Base-by-base conservation (phyloP, 2,797 vertebrate genomes). In the Leuciscus waleckii region DNA sequence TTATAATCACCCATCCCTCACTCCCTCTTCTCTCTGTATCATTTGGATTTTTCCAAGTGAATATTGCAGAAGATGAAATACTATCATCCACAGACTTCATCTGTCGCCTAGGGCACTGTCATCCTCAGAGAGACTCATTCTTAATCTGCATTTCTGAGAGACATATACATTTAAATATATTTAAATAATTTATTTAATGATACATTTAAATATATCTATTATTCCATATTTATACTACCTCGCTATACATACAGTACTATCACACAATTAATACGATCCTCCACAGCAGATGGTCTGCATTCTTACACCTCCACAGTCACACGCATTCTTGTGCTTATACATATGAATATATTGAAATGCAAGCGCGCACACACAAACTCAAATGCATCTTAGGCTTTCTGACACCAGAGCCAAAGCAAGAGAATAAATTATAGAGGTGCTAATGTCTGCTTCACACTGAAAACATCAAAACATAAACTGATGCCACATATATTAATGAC, bases 201-300 rank as follows among this genome's bases (percentile, higher is more conserved):
- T 35, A 35, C 21, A 23, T 56, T 68, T 56, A n/a, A 56, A 37
- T 37, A 63, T 29, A 63, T 32, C 13, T 63, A 32, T 63, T 16
- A 29, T 32, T 32, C 17, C 7, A 32, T 39, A 58, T n/a, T 26
- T n/a, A 26, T 77, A 39, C 35, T 26, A 77, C 21, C 13, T 9
- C 21, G 5, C 21, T 77, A 39, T 17, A 77, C 23, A 54, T 54
- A 7, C 51, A 21, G 63, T 61, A 51, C 21, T 46, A 43, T 49
- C 41, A 32, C 63, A 78, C 19, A 65, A 67, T 56, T 70, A 41
- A 76, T 76, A 41, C 23, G 1, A 11, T 83, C 61, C 46, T 76
- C 81, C 83, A 74, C 65, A 89, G 80, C 92, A 91, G 91, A 92
- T 92, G 92, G 90, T 88, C 87, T 65, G 63, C 51, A 80, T 87